Conservation (phyloP, 1,140 invertebrate species). For the Meloidogyne hapla region DNA sequence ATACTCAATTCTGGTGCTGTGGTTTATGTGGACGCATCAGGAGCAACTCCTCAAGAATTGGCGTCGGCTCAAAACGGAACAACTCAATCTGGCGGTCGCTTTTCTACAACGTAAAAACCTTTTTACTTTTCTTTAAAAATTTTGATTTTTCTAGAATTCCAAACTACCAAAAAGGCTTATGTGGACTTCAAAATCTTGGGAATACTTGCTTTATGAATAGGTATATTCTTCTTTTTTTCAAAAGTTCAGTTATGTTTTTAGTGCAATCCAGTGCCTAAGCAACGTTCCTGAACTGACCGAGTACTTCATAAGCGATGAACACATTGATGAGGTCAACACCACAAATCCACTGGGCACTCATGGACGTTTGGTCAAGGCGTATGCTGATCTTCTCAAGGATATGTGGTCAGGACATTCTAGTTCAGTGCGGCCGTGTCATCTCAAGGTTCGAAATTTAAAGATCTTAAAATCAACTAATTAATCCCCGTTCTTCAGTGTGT, state of each 20-base stretch:
- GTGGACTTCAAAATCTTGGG: constrained; percentile 68
- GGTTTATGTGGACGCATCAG: constrained; percentile 21
- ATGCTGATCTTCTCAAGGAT: constrained; percentile 69
- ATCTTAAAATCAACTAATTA: background rate
- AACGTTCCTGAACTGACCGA: constrained; percentile 67
- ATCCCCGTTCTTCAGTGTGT: constrained; percentile 64
- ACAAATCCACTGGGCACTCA: constrained; percentile 72
- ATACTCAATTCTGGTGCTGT: background rate
- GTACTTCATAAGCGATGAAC: constrained; percentile 68
- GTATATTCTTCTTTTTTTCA: background rate
- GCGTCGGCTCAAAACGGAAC: background rate
- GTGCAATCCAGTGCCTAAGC: constrained; percentile 67
- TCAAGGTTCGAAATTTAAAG: constrained; percentile 66
- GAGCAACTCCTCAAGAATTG: background rate
- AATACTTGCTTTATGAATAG: constrained; percentile 71
- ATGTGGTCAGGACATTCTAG: constrained; percentile 70
- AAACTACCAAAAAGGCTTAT: constrained; percentile 36
- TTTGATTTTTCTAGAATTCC: background rate
- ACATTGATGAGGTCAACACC: constrained; percentile 70
- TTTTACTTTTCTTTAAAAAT: background rate
- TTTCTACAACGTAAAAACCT: background rate
- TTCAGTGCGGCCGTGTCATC: constrained; percentile 68
- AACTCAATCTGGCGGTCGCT: background rate
- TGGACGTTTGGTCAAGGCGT: constrained; percentile 71
- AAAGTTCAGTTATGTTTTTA: constrained; percentile 1